phyloP scores from a whole-genome alignment of 2,888 invertebrate genomes.

The Caenorhabditis uteleia region DNA sequence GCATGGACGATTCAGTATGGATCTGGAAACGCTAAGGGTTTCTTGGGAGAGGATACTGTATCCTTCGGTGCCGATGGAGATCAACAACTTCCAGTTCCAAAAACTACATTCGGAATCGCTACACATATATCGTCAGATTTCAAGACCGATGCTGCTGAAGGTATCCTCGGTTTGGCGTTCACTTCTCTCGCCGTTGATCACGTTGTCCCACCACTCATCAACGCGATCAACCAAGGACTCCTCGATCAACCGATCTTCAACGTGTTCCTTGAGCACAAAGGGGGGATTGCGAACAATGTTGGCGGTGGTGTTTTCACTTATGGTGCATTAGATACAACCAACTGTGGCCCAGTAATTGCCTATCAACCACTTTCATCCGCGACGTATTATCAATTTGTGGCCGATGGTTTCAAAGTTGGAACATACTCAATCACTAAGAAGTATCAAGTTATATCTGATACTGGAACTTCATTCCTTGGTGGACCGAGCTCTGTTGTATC shows the following conservation, averaged over 20 bases:
- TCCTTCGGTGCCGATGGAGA: constrained; percentile 42
- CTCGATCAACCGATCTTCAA: constrained; percentile 52
- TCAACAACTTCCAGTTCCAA: constrained; percentile 50
- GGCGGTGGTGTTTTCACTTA: constrained; percentile 56
- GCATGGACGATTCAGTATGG: constrained; percentile 71
- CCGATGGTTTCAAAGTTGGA: constrained; percentile 4
- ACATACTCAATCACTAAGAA: not conserved
- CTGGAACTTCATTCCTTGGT: constrained; percentile 20
- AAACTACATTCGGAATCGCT: constrained; percentile 58
- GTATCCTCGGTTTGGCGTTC: constrained; percentile 51
- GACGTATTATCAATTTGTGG: constrained; percentile 29
- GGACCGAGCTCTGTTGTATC: constrained; percentile 4
- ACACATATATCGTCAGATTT: constrained; percentile 51
- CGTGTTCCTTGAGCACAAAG: constrained; percentile 49
- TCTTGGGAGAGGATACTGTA: constrained; percentile 72
- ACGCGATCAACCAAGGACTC: constrained; percentile 48
- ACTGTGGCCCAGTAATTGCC: constrained; percentile 44
- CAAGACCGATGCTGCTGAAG: constrained; percentile 50
- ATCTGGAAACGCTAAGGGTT: constrained; percentile 71
- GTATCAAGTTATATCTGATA: constrained; percentile 22
- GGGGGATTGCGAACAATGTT: constrained; percentile 40
- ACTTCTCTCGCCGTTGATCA: constrained; percentile 50
- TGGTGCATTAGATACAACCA: constrained; percentile 46
- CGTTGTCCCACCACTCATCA: constrained; percentile 46
- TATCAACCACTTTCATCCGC: constrained; percentile 49